A percentile compares a stretch with the other conserved stretches of the same genome.
These are phyloP conservation scores for Paramormyrops kingsleyae DNA, from an alignment of 2,113 vertebrate genomes.

Conservation along the genomic window DNA sequence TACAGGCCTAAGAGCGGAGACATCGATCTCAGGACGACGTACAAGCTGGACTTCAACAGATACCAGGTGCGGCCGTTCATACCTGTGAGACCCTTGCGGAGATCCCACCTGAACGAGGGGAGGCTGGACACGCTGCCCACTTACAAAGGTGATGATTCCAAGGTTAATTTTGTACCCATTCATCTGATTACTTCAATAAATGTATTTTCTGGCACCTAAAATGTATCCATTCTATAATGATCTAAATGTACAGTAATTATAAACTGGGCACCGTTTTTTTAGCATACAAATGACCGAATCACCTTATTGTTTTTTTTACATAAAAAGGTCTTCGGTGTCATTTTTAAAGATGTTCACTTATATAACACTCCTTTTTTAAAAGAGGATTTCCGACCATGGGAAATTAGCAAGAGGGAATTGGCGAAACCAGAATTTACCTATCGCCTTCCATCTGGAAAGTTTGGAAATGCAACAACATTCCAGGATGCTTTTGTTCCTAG, in stretches of 20 bases:
- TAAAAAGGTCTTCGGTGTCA: neutral
- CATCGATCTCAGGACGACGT: constrained; percentile 67
- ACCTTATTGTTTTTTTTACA: neutral
- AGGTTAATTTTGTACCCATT: neutral
- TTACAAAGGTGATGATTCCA: constrained; percentile 63
- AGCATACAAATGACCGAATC: no score
- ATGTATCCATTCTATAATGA: neutral
- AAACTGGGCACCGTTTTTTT: neutral
- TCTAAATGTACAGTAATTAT: neutral
- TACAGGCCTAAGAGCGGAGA: constrained; percentile 55
- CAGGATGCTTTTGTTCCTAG: constrained; percentile 65
- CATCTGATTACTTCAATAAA: neutral
- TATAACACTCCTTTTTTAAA: constrained; percentile 35
- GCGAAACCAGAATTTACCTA: constrained; percentile 55
- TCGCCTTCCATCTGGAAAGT: constrained; percentile 57
- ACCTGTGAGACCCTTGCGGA: constrained; percentile 55
- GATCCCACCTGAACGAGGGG: constrained; percentile 36
- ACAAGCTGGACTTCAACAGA: constrained; percentile 63
- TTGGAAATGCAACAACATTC: constrained; percentile 71
- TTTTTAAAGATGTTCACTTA: neutral
- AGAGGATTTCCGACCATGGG: constrained; percentile 72
- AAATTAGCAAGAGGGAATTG: constrained; percentile 54
- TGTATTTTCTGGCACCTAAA: neutral
- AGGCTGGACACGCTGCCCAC: constrained; percentile 73
- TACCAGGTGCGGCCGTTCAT: constrained; percentile 57